Conservation (phyloP, 2,113 vertebrate species). For the Chloropsis hardwickii region DNA sequence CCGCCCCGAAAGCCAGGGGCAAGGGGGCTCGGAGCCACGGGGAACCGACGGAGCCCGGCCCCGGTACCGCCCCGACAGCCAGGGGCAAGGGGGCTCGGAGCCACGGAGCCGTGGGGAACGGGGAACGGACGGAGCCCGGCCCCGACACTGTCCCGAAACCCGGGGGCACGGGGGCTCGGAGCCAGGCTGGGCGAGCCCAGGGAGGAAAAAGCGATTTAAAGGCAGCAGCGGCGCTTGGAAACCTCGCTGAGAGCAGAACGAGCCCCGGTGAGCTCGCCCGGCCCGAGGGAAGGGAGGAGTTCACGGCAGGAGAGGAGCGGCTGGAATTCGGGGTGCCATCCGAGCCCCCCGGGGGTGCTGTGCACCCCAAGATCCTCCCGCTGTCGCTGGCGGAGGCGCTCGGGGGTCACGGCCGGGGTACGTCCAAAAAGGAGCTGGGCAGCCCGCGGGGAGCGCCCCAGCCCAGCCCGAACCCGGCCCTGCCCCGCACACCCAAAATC, state of each 20-base stretch:
- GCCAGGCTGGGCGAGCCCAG: not conserved
- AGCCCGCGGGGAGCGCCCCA: not conserved
- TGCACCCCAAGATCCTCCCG: not conserved
- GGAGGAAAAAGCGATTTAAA: not conserved
- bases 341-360: not conserved
- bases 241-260: not conserved
- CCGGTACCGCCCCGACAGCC: no score
- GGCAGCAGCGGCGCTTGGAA: accelerated
- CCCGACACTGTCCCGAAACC: no score
- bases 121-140: no score
- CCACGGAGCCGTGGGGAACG: not conserved
- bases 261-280: accelerated
- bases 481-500: not conserved
- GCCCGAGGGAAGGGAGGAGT: not conserved
- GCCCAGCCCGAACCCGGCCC: not conserved
- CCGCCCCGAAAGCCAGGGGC: no score
- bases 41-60: no score
- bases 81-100: no score
- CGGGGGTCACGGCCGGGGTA: not conserved
- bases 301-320: not conserved
- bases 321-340: not conserved
- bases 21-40: no score
- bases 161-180: no score
- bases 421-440: not conserved
- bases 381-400: not conserved